A percentile compares a stretch with the other conserved stretches of the same genome.
Evolutionary conservation across 2,113 vertebrate species (phyloP).

Genomic region (Onychostoma macrolepis): DNA sequence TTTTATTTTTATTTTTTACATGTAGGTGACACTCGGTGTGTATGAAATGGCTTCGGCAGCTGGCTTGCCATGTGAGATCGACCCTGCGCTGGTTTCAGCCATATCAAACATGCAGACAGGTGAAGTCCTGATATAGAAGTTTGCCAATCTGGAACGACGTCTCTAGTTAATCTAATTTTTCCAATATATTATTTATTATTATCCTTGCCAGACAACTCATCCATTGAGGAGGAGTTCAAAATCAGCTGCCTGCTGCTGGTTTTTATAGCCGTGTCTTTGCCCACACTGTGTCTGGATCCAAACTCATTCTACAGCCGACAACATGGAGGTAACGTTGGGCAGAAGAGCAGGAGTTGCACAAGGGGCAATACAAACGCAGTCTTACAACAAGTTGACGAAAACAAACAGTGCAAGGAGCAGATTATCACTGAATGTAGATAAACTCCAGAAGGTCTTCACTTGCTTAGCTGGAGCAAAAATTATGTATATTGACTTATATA

Average conservation of each 20-base stretch:
- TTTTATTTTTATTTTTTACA: background rate
- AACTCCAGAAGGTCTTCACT: background rate
- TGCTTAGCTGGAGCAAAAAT: background rate
- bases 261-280: conserved; percentile 87
- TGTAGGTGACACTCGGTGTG: conserved; percentile 83
- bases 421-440: background rate
- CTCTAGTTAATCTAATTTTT: background rate
- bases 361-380: no score
- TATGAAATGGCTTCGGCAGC: conserved; percentile 88
- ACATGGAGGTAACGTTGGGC: conserved; percentile 79
- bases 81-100: conserved; percentile 83
- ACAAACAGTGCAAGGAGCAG: background rate
- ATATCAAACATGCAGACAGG: conserved; percentile 82
- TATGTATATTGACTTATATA: background rate
- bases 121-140: conserved; percentile 59
- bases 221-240: conserved; percentile 89
- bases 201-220: conserved; percentile 76
- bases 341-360: background rate
- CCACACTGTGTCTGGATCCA: conserved; percentile 80
- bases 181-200: background rate
- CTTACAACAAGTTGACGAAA: background rate
- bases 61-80: conserved; percentile 85
- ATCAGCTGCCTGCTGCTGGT: conserved; percentile 86
- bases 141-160: background rate
- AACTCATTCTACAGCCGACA: conserved; percentile 82